Conservation (phyloP, 2,888 invertebrate species). For the Andrena chrysosceles region DNA sequence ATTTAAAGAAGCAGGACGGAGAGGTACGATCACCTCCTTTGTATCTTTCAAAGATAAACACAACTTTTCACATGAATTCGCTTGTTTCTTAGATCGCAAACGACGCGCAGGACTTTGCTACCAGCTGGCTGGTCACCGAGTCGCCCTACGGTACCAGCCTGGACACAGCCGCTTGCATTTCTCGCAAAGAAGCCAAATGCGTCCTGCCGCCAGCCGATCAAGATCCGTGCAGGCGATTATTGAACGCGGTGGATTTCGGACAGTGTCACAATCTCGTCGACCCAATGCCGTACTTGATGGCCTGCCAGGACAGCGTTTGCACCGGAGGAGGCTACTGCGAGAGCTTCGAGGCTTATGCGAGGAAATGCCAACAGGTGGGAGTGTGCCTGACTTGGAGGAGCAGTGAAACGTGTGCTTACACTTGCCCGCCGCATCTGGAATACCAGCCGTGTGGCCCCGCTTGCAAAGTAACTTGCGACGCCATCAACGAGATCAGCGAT, state of each 20-base stretch:
- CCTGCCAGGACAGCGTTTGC: conserved; percentile 90
- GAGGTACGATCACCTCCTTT: conserved; percentile 69
- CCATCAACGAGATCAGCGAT: conserved; percentile 85
- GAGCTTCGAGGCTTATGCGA: conserved; percentile 90
- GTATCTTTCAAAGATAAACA: not conserved
- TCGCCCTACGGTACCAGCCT: conserved; percentile 58
- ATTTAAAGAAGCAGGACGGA: conserved; percentile 86
- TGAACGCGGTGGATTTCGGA: conserved; percentile 87
- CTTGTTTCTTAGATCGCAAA: conserved; percentile 84
- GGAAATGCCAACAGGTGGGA: conserved; percentile 89
- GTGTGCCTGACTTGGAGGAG: conserved; percentile 92
- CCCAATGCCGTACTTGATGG: conserved; percentile 88
- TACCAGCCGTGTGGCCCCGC: conserved; percentile 87
- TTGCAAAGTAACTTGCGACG: conserved; percentile 89
- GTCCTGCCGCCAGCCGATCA: conserved; percentile 87
- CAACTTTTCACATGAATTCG: not conserved
- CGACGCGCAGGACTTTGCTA: conserved; percentile 86
- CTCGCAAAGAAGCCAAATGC: conserved; percentile 81
- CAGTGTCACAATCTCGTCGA: conserved; percentile 92
- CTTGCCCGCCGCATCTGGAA: conserved; percentile 86
- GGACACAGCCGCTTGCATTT: conserved; percentile 82
- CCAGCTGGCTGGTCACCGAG: conserved; percentile 86
- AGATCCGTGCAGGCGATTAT: conserved; percentile 90
- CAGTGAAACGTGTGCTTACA: conserved; percentile 88
- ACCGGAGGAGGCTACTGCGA: conserved; percentile 87